A percentile compares a stretch with the other conserved stretches of the same genome.
These are phyloP conservation scores for Lepidurus couesii DNA, from an alignment of 1,140 invertebrate genomes.

Conservation along the genomic window DNA sequence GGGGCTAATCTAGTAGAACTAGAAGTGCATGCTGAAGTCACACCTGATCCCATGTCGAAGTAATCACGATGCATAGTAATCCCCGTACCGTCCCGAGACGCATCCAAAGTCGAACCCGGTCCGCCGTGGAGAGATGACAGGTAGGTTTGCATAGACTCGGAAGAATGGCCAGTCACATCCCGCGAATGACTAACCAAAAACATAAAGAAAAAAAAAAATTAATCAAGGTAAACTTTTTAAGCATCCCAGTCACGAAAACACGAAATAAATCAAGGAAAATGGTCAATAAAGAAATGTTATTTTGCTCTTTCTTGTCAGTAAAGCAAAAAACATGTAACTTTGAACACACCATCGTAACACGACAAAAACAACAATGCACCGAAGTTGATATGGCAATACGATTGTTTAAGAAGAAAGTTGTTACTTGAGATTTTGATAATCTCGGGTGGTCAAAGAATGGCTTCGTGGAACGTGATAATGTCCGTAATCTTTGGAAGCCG, in stretches of 20 bases:
- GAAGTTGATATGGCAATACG: too few relatives aligned
- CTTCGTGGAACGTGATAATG: constrained; percentile 10
- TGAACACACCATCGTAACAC: too few relatives aligned
- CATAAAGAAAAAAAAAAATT: neutral
- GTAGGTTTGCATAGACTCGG: neutral
- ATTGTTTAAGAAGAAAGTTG: neutral
- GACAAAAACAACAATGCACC: too few relatives aligned
- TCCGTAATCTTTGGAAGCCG: constrained; percentile 19
- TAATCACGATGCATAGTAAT: neutral
- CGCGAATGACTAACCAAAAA: neutral
- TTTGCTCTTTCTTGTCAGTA: too few relatives aligned
- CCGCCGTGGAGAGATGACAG: neutral
- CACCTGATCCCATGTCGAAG: constrained; percentile 20
- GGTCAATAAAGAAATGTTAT: too few relatives aligned
- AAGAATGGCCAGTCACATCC: neutral
- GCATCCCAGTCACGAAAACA: too few relatives aligned
- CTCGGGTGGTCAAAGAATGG: constrained; percentile 24
- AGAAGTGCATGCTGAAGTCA: constrained; percentile 21
- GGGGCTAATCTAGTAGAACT: constrained; percentile 18
- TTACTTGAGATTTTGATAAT: constrained; percentile 25
- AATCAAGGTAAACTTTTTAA: neutral
- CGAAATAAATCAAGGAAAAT: too few relatives aligned
- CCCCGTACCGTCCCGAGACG: neutral
- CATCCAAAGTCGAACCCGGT: neutral
- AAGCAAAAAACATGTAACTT: too few relatives aligned